Percentiles rank a stretch among this genome's conserved stretches.
These are phyloP conservation scores for Cordilura impudica DNA, from an alignment of 2,888 invertebrate species.

Conservation along the genomic window DNA sequence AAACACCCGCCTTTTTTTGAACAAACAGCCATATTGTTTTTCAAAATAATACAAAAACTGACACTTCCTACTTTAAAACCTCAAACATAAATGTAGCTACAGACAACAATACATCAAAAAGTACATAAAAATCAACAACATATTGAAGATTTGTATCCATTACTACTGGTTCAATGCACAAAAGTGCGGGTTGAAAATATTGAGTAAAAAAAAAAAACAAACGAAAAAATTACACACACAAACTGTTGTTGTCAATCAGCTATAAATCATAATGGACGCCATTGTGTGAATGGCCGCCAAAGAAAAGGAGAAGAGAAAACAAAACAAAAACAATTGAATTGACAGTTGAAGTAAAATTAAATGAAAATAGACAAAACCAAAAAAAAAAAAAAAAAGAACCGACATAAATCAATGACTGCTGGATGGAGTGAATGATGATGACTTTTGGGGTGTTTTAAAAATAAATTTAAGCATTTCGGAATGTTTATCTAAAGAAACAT, in stretches of 20 bases:
- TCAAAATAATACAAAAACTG: slow-evolving; percentile 26
- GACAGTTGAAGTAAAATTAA: slow-evolving; percentile 13
- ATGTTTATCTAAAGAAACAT: slow-evolving; percentile 54
- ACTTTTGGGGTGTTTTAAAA: slow-evolving; percentile 45
- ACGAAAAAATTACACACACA: neutral
- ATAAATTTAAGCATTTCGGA: slow-evolving; percentile 4
- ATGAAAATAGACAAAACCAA: neutral
- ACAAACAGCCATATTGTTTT: slow-evolving; percentile 51
- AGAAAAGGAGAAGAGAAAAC: slow-evolving; percentile 17
- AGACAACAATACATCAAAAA: slow-evolving; percentile 50
- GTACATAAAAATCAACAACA: slow-evolving; percentile 29
- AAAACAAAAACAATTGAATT: slow-evolving; percentile 28
- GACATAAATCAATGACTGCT: slow-evolving; percentile 54
- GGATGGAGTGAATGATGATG: slow-evolving; percentile 27
- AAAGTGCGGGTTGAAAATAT: slow-evolving; percentile 27
- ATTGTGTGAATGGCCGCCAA: slow-evolving; percentile 49
- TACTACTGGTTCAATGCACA: slow-evolving; percentile 8
- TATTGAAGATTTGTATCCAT: neutral
- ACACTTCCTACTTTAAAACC: slow-evolving; percentile 52
- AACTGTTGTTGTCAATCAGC: slow-evolving; percentile 56
- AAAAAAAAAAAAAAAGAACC: neutral
- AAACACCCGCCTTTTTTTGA: slow-evolving; percentile 46
- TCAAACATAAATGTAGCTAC: slow-evolving; percentile 10
- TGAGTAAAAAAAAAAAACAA: slow-evolving; percentile 9
- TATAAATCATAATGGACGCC: slow-evolving; percentile 60